Evolutionary conservation across 1,140 invertebrate species (phyloP).

Genomic region (Thereuonema tuberculata): DNA sequence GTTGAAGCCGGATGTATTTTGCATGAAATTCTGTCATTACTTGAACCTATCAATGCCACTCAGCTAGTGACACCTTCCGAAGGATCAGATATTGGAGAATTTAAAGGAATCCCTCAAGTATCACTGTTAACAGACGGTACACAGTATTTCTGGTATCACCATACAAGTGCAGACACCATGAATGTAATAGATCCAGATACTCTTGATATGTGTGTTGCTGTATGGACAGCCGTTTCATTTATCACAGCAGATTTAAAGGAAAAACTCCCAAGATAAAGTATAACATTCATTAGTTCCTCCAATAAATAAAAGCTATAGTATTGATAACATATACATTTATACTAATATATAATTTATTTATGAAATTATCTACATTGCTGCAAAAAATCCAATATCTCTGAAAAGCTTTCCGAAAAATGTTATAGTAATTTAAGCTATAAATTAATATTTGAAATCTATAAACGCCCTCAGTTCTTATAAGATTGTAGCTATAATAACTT

Average conservation of each 20-base stretch:
- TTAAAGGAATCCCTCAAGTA: constrained; percentile 47
- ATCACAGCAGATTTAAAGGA: constrained; percentile 53
- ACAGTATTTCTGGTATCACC: constrained; percentile 70
- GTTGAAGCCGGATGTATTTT: constrained; percentile 46
- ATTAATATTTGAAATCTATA: too few relatives aligned
- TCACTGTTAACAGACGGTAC: constrained; percentile 50
- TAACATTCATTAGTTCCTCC: too few relatives aligned
- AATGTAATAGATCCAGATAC: constrained; percentile 47
- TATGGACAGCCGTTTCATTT: constrained; percentile 59
- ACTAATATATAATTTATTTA: too few relatives aligned
- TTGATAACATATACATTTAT: too few relatives aligned
- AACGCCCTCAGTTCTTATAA: too few relatives aligned
- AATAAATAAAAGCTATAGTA: too few relatives aligned
- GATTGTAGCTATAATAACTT: too few relatives aligned
- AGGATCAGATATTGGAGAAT: constrained; percentile 21
- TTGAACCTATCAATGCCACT: constrained; percentile 21
- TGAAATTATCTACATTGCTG: too few relatives aligned
- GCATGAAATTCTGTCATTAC: constrained; percentile 41
- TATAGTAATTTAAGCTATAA: too few relatives aligned
- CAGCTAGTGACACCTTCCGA: constrained; percentile 13
- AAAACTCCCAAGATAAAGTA: constrained; percentile 53
- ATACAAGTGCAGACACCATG: constrained; percentile 62
- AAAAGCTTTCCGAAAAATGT: too few relatives aligned
- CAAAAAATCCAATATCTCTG: too few relatives aligned
- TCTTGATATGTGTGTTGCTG: constrained; percentile 52